Conservation (phyloP, 1,140 invertebrate genomes). For the Ctenoplectra terminalis region DNA sequence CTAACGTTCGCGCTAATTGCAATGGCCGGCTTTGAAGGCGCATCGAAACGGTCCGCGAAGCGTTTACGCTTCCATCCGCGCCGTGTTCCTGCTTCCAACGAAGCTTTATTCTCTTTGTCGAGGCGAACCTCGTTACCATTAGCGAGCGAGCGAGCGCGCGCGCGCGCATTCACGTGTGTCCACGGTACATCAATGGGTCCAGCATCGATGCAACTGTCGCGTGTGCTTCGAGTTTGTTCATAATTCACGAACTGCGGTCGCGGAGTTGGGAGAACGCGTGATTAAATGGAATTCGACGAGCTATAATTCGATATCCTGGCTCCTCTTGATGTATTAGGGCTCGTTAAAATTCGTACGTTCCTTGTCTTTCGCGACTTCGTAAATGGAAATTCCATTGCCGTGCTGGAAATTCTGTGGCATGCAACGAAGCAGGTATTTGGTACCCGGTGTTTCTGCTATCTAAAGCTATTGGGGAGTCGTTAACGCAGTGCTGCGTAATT, state of each 20-base stretch:
- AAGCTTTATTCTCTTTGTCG: constrained; percentile 21
- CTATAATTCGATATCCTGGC: neutral
- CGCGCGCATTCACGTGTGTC: neutral
- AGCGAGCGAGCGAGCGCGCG: too few species aligned
- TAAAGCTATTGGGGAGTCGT: too few species aligned
- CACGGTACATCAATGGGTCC: neutral
- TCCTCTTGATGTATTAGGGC: neutral
- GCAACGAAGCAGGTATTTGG: too few species aligned
- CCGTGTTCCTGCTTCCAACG: neutral
- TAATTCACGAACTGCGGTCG: neutral
- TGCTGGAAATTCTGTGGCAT: too few species aligned
- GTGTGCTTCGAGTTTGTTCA: neutral
- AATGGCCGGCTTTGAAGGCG: neutral
- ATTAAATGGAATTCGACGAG: constrained; percentile 17
- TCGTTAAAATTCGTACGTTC: neutral
- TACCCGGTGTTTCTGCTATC: too few species aligned
- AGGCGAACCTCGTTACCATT: constrained; percentile 12
- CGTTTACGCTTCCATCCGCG: neutral
- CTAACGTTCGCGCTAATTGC: neutral
- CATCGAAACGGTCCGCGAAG: neutral
- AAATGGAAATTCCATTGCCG: too few species aligned
- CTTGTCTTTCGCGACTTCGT: neutral
- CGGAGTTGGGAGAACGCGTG: neutral
- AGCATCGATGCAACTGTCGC: neutral
- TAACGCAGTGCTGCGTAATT: too few species aligned